These are phyloP conservation scores for Crioceris asparagi DNA, from an alignment of 2,888 invertebrate species.

Conservation along the genomic window DNA sequence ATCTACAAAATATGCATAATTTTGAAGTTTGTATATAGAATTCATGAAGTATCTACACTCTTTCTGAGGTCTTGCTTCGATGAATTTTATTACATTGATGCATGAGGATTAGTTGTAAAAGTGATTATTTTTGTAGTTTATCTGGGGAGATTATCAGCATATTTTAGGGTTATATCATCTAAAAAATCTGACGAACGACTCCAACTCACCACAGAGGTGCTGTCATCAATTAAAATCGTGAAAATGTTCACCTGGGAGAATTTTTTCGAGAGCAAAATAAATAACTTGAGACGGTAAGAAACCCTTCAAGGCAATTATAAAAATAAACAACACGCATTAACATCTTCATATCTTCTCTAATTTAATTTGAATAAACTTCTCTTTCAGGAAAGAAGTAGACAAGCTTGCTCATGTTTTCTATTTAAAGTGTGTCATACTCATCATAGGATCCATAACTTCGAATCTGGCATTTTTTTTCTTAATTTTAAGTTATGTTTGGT, in stretches of 20 bases:
- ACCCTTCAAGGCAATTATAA: neutral
- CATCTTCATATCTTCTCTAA: neutral
- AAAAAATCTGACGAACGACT: constrained; percentile 23
- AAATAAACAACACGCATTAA: neutral
- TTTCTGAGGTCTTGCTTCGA: neutral
- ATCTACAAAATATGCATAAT: no score
- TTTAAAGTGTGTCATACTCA: constrained; percentile 28
- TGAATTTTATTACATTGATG: neutral
- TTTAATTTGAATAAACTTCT: constrained; percentile 14
- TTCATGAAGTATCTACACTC: no score
- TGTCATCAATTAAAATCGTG: constrained; percentile 25
- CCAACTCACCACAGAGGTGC: constrained; percentile 22
- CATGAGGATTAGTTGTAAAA: neutral
- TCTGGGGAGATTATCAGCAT: constrained; percentile 15
- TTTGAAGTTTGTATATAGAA: no score
- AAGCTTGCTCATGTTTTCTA: constrained; percentile 37
- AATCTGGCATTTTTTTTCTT: constrained; percentile 23
- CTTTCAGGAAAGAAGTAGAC: constrained; percentile 56
- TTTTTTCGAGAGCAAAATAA: constrained; percentile 23
- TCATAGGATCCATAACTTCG: constrained; percentile 26
- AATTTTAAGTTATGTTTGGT: constrained; percentile 23
- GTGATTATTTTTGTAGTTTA: constrained; percentile 17
- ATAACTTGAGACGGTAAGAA: constrained; percentile 22
- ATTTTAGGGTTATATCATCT: constrained; percentile 18
- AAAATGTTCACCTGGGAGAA: constrained; percentile 28